Evolutionary conservation across 2,113 vertebrate genomes (phyloP).

Genomic region (Thymallus thymallus): DNA sequence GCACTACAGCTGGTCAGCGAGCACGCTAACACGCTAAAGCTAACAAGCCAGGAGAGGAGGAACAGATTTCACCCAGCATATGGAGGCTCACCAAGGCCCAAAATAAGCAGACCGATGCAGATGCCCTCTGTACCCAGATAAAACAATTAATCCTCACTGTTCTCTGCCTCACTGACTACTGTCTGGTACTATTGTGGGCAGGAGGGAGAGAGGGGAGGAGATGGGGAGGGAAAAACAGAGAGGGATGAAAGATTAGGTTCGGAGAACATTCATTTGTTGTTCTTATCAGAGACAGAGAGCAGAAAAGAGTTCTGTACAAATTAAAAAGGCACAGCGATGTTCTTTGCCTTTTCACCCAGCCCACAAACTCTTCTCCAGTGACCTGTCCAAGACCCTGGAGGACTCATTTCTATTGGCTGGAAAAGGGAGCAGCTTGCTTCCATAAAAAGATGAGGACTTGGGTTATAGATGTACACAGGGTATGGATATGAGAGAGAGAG

Average conservation of each 20-base stretch:
- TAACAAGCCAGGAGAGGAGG: slow-evolving; percentile 40
- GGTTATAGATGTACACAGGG: no score
- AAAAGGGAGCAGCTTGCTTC: no score
- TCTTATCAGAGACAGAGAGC: not conserved
- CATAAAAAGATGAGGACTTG: no score
- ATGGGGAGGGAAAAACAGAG: slow-evolving; percentile 30
- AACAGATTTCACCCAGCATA: slow-evolving; percentile 60
- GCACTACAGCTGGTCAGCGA: slow-evolving; percentile 31
- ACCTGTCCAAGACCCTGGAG: slow-evolving; percentile 24
- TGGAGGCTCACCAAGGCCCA: slow-evolving; percentile 54
- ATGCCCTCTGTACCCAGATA: slow-evolving; percentile 62
- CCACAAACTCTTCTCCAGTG: slow-evolving; percentile 27
- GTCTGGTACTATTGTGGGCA: slow-evolving; percentile 26
- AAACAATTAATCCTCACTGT: slow-evolving; percentile 68
- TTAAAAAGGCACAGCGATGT: slow-evolving; percentile 26
- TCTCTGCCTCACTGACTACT: slow-evolving; percentile 25
- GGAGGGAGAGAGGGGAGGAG: slow-evolving; percentile 15
- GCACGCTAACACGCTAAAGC: slow-evolving; percentile 32
- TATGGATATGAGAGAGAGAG: no score
- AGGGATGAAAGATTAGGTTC: not conserved
- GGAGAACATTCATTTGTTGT: not conserved
- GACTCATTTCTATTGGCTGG: slow-evolving; percentile 18
- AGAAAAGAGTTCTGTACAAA: slow-evolving; percentile 5
- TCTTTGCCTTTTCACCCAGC: slow-evolving; percentile 28
- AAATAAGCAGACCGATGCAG: slow-evolving; percentile 46